Evolutionary conservation across 2,113 vertebrate genomes (phyloP), one percentile per base, ranked within the genome.

Genomic region (Scatophagus argus): DNA sequence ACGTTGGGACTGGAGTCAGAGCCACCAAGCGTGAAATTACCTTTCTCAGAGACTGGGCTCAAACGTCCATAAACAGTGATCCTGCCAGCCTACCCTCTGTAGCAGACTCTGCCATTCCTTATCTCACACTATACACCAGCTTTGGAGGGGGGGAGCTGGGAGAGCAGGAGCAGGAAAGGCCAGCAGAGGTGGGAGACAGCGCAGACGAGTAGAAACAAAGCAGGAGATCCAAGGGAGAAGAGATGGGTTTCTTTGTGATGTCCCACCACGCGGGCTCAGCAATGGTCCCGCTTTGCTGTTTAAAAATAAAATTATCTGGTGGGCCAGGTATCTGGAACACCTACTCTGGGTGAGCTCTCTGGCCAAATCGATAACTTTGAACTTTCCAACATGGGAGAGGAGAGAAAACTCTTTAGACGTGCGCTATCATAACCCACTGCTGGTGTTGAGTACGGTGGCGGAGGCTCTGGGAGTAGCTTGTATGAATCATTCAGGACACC

Each of bases 11-110:
- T 82, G 85, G 87, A 91, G 82, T 87, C 81, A 49, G 83, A 25
- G 74, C 89, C 49, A 29, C 80, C 89, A 51, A 89, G 91, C 93
- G 87, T 93, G 93, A 93, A 93, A 93, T 93, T 93, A 93, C 93
- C 91, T 93, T 91, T 91, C 90, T 87, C 84, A 71, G 79, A 82
- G 87, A 80, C 84, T 63, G 39, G 81, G 79, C 85, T 86, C 84
- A 85, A 81, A 87, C 80, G 76, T 91, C 91, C 89, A 91, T 93
- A 91, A 93, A 92, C 91, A 91, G 87, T 31, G 75, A 87, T 91
- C 88, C 82, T 82, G 87, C 80, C 87, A 90, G 83, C 83, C 77
- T 67, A 82, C 64, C 87, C 90, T 82, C 83, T 74, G 81, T 78
- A 79, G 78, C 61, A 65, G 44, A 52, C 80, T 71, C 77, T 69